phyloP scores from a whole-genome alignment of 92 coral and sea anemone genomes.

The Epizoanthus ramosus region DNA sequence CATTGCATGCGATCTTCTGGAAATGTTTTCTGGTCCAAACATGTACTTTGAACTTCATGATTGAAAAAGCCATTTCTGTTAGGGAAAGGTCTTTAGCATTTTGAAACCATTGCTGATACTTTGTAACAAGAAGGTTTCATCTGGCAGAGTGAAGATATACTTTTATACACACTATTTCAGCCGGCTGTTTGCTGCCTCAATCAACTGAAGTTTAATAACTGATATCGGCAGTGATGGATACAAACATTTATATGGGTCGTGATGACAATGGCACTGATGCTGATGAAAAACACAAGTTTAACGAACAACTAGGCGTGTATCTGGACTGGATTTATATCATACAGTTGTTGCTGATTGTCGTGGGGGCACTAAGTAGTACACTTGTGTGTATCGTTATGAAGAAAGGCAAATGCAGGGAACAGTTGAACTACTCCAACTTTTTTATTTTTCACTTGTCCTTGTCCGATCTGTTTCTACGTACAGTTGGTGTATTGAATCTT shows the following conservation, averaged over 20 bases:
- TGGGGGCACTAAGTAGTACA: constrained; percentile 59
- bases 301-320: neutral
- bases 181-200: neutral
- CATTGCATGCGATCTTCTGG: too few relatives aligned
- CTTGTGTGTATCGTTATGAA: constrained; percentile 65
- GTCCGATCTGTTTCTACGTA: constrained; percentile 55
- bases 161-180: neutral
- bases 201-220: neutral
- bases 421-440: constrained; percentile 33
- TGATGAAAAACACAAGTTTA: constrained; percentile 8
- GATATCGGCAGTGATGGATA: neutral
- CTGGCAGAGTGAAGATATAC: too few relatives aligned
- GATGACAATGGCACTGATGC: neutral
- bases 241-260: neutral
- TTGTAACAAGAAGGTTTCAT: too few relatives aligned
- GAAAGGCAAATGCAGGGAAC: constrained; percentile 20
- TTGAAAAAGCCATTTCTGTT: too few relatives aligned
- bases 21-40: too few relatives aligned
- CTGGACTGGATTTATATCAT: constrained; percentile 4
- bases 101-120: too few relatives aligned
- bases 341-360: constrained; percentile 23
- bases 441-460: constrained; percentile 52
- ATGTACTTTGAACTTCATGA: too few relatives aligned
- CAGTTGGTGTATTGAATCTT: constrained; percentile 24
- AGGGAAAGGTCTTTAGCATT: too few relatives aligned